Conservation (phyloP, 2,888 invertebrate genomes). For the Miltochrista miniata region DNA sequence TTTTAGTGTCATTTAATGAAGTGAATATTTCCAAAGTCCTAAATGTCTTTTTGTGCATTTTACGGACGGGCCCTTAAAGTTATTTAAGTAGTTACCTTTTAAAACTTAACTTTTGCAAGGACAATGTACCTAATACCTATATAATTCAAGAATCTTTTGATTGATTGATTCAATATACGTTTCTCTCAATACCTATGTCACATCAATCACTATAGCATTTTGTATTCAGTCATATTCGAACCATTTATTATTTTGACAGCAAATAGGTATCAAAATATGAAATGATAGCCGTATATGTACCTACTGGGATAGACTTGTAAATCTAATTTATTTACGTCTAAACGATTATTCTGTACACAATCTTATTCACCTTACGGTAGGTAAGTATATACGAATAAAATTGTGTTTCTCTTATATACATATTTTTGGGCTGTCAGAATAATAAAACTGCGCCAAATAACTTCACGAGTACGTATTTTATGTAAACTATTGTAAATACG, state of each 20-base stretch:
- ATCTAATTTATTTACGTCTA: too few species aligned
- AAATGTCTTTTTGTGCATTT: too few species aligned
- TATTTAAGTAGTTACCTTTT: too few species aligned
- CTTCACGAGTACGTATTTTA: not conserved
- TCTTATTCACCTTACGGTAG: too few species aligned
- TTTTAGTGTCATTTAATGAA: too few species aligned
- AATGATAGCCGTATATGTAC: not conserved
- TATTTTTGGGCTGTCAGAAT: constrained; percentile 22
- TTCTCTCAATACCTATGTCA: constrained; percentile 9
- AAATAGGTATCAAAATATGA: constrained; percentile 2
- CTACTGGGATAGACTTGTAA: not conserved
- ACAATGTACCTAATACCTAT: too few species aligned
- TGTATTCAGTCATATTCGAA: constrained; percentile 1
- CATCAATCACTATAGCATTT: constrained; percentile 12
- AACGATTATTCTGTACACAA: too few species aligned
- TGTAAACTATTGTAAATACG: constrained; percentile 2
- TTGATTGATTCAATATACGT: constrained; percentile 1
- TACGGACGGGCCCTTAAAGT: too few species aligned
- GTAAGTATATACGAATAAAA: not conserved
- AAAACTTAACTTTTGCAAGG: not conserved
- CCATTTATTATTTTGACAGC: constrained; percentile 36
- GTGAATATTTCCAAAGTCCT: too few species aligned
- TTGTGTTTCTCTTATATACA: not conserved
- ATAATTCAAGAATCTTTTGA: constrained; percentile 3
- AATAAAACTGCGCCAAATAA: constrained; percentile 21